phyloP scores from a whole-genome alignment of 1,140 invertebrate genomes.

The Drosophila kepulauana region DNA sequence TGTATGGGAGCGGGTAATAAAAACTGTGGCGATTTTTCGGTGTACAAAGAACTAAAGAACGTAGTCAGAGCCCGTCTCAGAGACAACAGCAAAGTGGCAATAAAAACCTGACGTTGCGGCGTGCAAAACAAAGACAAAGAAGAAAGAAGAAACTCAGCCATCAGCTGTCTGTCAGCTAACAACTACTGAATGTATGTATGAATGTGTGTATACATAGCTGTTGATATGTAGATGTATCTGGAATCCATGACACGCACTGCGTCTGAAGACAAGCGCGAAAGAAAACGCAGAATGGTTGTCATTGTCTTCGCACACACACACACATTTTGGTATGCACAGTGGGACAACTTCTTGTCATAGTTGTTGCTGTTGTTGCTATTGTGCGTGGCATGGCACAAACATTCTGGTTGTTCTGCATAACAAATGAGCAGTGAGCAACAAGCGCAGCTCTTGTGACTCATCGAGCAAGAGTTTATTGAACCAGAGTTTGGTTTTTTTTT shows the following conservation, averaged over 20 bases:
- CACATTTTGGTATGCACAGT: conserved; percentile 28
- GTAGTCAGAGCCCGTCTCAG: not conserved
- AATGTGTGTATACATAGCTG: conserved; percentile 10
- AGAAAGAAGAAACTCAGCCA: not conserved
- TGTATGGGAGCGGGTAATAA: conserved; percentile 9
- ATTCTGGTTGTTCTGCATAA: conserved; percentile 65
- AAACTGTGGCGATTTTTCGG: conserved; percentile 11
- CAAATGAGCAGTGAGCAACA: conserved; percentile 55
- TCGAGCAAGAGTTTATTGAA: conserved; percentile 70
- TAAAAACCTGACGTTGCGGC: conserved; percentile 39
- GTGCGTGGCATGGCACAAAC: conserved; percentile 58
- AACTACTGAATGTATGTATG: too few species aligned
- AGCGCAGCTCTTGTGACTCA: conserved; percentile 56
- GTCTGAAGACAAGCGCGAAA: conserved; percentile 7
- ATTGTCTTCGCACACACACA: conserved; percentile 1
- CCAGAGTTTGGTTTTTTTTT: not conserved
- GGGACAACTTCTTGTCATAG: conserved; percentile 60
- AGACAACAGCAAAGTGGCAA: conserved; percentile 48
- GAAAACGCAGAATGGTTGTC: conserved; percentile 11
- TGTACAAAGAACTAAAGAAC: not conserved
- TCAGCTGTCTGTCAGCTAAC: not conserved
- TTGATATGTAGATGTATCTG: conserved; percentile 2
- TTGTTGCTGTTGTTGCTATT: conserved; percentile 29
- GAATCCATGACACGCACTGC: conserved; percentile 42
- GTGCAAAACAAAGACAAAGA: conserved; percentile 30